These are phyloP conservation scores for Aradus depressus DNA, from an alignment of 2,888 invertebrate species.

Conservation along the genomic window DNA sequence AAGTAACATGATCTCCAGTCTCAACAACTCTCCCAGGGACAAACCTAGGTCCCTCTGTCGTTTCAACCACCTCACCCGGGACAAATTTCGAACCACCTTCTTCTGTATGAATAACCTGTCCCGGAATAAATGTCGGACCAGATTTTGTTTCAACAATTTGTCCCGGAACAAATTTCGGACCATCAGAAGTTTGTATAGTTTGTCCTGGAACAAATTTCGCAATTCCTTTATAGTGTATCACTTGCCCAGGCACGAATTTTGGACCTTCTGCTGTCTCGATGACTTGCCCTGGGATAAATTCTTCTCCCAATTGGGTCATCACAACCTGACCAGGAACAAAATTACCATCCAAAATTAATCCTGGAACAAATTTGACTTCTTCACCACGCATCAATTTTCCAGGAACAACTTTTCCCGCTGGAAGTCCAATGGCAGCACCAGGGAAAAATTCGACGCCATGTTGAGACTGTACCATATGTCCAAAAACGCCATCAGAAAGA, in stretches of 20 bases:
- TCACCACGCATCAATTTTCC: slow-evolving; percentile 52
- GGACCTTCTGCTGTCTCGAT: slow-evolving; percentile 56
- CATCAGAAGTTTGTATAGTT: slow-evolving; percentile 57
- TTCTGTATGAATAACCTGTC: slow-evolving; percentile 57
- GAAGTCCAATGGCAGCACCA: slow-evolving; percentile 40
- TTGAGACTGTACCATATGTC: slow-evolving; percentile 53
- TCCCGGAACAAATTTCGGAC: slow-evolving; percentile 64
- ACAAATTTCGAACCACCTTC: slow-evolving; percentile 50
- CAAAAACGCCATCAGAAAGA: slow-evolving; percentile 41
- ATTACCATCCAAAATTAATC: slow-evolving; percentile 53
- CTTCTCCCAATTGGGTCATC: slow-evolving; percentile 55
- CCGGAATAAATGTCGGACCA: slow-evolving; percentile 66
- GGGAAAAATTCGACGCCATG: slow-evolving; percentile 56
- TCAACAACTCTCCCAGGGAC: slow-evolving; percentile 43
- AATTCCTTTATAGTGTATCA: slow-evolving; percentile 55
- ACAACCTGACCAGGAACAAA: slow-evolving; percentile 60
- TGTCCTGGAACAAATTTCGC: slow-evolving; percentile 59
- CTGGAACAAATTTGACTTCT: slow-evolving; percentile 55
- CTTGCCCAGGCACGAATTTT: slow-evolving; percentile 67
- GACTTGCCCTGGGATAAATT: slow-evolving; percentile 60
- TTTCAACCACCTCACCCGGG: slow-evolving; percentile 60
- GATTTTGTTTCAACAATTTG: slow-evolving; percentile 63
- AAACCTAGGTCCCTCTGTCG: slow-evolving; percentile 55
- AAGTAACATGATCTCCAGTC: slow-evolving; percentile 39
- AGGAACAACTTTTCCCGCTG: slow-evolving; percentile 48